Evolutionary conservation across 2,113 vertebrate genomes (phyloP).

Genomic region (Xiphorhynchus elegans): DNA sequence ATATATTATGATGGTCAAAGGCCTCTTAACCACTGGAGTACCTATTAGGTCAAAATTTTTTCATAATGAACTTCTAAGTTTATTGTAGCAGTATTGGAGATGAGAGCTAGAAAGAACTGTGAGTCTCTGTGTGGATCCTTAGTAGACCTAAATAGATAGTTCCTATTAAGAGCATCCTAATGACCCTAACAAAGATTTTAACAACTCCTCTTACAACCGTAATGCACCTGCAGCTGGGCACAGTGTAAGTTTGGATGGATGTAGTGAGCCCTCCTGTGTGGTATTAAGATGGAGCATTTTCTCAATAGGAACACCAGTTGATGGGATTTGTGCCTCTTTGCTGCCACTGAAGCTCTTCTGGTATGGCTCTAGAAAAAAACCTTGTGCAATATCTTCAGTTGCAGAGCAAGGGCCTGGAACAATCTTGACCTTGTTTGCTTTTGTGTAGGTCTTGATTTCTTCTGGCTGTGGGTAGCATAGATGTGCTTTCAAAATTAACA

Average conservation of each 20-base stretch:
- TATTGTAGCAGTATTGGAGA: neutral
- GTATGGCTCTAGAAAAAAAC: neutral
- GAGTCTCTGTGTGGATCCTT: neutral
- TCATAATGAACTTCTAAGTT: neutral
- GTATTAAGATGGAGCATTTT: neutral
- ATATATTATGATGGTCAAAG: neutral
- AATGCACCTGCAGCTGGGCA: neutral
- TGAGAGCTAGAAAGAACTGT: fast-evolving
- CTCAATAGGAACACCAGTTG: neutral
- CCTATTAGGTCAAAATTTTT: neutral
- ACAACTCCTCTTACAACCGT: neutral
- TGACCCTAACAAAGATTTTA: neutral
- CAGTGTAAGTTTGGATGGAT: neutral
- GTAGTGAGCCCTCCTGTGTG: neutral
- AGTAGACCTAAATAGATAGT: neutral
- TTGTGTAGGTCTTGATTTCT: neutral
- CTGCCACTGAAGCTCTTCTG: constrained; percentile 5
- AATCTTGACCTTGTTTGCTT: constrained; percentile 4
- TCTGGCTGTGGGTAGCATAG: neutral
- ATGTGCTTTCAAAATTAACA: neutral
- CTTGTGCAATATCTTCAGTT: neutral
- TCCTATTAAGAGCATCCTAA: neutral
- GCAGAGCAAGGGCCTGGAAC: neutral
- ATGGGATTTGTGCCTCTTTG: constrained; percentile 23
- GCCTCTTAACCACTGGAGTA: neutral